Base-by-base conservation (phyloP, 1,140 invertebrate genomes). In the Alviniconcha marisindica region DNA sequence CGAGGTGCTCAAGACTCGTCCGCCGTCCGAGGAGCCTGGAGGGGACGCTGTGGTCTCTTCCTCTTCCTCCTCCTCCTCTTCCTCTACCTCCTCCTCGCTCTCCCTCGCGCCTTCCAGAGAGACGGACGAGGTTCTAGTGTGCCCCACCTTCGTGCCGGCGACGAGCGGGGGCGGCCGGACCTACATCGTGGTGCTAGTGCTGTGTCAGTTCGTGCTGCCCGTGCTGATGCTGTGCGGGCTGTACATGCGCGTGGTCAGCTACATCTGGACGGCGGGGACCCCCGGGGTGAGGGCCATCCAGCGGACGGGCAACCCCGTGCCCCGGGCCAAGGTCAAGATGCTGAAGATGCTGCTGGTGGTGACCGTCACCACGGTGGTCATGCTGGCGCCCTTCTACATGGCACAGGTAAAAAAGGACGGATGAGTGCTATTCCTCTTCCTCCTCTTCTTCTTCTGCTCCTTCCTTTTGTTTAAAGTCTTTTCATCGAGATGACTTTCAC, bases 241-340 rank as follows among this genome's bases (percentile, higher is more conserved):
- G 0, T 90, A 91, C 80, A 76, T 48, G 7, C 84, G 85, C 56
- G 83, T 91, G 0, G 86, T 87, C 38, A 74, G 71, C 38, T 86
- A 88, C 77, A 90, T 92, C 36, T 89, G 89, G 88, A 84, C 78
- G 42, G 66, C 83, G 2, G 85, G 87, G 7, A 56, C 31, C 21
- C 77, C 51, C 15, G 87, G 85, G 33, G 73, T 82, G 21, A 74
- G 86, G 24, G 36, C 78, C 28, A 81, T 91, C 56, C 87, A 88
- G 77, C 74, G 89, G 60, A 88, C 88, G 18, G 85, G 63, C 66
- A 91, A 90, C 69, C 85, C 86, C 15, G 89, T 92, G 21, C 90
- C 91, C 5, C 76, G 91, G 38, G 85, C 87, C 36, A 92, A 92
- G 78, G 89, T 89, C 5, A 91, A 91, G 82, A 90, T 91, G 86